Percentiles rank a stretch among this genome's conserved stretches.
Conservation (phyloP, 2,113 vertebrate genomes). For the Acanthochromis polyacanthus region DNA sequence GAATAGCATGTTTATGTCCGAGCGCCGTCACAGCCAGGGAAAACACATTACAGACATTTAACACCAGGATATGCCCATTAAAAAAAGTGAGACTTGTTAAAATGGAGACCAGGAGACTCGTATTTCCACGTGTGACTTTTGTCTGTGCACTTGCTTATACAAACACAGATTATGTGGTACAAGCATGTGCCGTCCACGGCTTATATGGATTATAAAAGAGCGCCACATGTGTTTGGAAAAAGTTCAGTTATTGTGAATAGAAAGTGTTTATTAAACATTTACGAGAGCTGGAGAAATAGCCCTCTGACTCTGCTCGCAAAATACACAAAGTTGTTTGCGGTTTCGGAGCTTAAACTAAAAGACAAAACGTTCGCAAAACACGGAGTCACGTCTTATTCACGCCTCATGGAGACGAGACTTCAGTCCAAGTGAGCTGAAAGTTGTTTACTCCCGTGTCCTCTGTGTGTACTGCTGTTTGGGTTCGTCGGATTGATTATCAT, state of each 20-base stretch:
- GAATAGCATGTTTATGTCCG: conserved; percentile 73
- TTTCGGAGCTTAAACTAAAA: conserved; percentile 29
- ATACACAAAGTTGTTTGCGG: conserved; percentile 37
- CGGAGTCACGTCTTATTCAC: conserved; percentile 22
- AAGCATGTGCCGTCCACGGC: conserved; percentile 28
- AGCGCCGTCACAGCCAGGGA: conserved; percentile 57
- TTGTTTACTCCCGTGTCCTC: conserved; percentile 63
- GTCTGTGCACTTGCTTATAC: conserved; percentile 68
- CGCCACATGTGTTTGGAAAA: conserved; percentile 47
- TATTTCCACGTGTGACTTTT: conserved; percentile 57
- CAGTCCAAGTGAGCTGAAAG: conserved; percentile 27
- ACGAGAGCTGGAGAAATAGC: conserved; percentile 39
- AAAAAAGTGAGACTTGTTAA: conserved; percentile 74
- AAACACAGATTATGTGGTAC: conserved; percentile 57
- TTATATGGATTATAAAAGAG: conserved; percentile 47
- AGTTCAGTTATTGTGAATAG: conserved; percentile 38
- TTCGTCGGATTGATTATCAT: conserved; percentile 63
- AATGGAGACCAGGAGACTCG: conserved; percentile 49
- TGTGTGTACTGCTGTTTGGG: conserved; percentile 55
- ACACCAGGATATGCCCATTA: conserved; percentile 64
- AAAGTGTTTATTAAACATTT: conserved; percentile 57
- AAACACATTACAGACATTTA: conserved; percentile 71
- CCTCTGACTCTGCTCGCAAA: conserved; percentile 31
- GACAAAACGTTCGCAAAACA: conserved; percentile 40
- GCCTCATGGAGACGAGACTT: conserved; percentile 38